phyloP scores from a whole-genome alignment of 2,797 vertebrate species.

The Sebastes nivosus region DNA sequence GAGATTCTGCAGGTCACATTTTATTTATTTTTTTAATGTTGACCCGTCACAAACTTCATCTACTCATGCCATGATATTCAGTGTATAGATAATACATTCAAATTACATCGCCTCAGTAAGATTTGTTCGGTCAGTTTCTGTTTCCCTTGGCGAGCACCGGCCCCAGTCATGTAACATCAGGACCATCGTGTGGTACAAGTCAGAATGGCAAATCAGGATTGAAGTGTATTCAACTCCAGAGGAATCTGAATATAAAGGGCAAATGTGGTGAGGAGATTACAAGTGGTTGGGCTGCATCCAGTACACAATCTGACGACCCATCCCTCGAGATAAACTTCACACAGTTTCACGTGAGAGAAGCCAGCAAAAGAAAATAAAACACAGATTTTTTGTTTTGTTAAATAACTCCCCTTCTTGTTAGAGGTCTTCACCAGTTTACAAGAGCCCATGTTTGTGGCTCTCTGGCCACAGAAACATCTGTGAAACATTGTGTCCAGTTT shows the following conservation, averaged over 20 bases:
- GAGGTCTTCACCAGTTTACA: slow-evolving; percentile 75
- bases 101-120: slow-evolving; percentile 57
- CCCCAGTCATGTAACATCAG: slow-evolving; percentile 56
- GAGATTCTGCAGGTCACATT: slow-evolving; percentile 19
- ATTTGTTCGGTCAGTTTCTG: slow-evolving; percentile 46
- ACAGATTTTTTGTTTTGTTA: slow-evolving; percentile 39
- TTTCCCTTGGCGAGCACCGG: slow-evolving; percentile 39
- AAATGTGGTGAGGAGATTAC: slow-evolving; percentile 64
- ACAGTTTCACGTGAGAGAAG: slow-evolving; percentile 61
- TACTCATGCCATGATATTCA: slow-evolving; percentile 55
- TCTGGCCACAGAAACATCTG: slow-evolving; percentile 78
- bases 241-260: slow-evolving; percentile 64
- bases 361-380: slow-evolving; percentile 74
- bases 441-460: slow-evolving; percentile 78
- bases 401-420: slow-evolving; percentile 69
- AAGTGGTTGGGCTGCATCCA: slow-evolving; percentile 56
- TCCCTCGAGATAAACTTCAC: slow-evolving; percentile 66
- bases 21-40: background rate
- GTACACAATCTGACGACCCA: slow-evolving; percentile 56
- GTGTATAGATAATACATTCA: slow-evolving; percentile 81
- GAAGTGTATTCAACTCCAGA: slow-evolving; percentile 59
- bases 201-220: slow-evolving; percentile 61
- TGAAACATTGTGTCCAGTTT: slow-evolving; percentile 75
- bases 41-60: slow-evolving; percentile 4
- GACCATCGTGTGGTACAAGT: slow-evolving; percentile 59